These are phyloP conservation scores for Thecophora atra DNA, from an alignment of 2,888 invertebrate genomes.

Conservation along the genomic window DNA sequence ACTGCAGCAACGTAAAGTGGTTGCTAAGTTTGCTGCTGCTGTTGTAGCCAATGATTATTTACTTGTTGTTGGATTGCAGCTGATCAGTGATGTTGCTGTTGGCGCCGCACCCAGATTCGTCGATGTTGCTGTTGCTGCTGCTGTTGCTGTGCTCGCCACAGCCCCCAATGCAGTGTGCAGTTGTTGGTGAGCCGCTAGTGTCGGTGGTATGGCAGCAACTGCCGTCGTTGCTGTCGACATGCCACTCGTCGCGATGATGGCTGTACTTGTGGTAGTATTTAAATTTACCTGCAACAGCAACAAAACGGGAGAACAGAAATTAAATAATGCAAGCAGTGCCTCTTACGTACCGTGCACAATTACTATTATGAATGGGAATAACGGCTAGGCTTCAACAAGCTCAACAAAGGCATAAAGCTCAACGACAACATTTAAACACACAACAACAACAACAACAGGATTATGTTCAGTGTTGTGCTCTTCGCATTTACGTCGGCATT, in stretches of 20 bases:
- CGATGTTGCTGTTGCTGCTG: conserved; percentile 14
- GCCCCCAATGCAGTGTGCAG: conserved; percentile 48
- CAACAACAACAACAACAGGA: conserved; percentile 15
- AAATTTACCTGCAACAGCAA: conserved; percentile 52
- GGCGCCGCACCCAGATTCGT: conserved; percentile 24
- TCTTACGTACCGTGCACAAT: not conserved
- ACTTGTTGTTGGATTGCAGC: conserved; percentile 31
- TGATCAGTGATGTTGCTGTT: conserved; percentile 36
- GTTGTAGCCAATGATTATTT: conserved; percentile 15
- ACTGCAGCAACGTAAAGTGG: conserved; percentile 17
- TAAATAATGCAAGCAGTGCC: conserved; percentile 8
- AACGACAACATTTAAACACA: conserved; percentile 1
- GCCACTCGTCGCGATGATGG: conserved; percentile 44
- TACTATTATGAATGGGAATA: not conserved
- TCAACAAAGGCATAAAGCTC: conserved; percentile 3
- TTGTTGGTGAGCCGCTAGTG: conserved; percentile 42
- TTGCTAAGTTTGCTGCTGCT: conserved; percentile 8
- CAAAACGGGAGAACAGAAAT: conserved; percentile 20
- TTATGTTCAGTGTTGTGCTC: conserved; percentile 2
- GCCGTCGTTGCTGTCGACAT: conserved; percentile 42
- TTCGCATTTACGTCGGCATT: not conserved
- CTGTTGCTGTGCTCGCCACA: too few relatives aligned
- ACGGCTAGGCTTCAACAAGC: conserved; percentile 2
- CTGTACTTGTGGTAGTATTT: conserved; percentile 47
- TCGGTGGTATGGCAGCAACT: conserved; percentile 45